Base-by-base conservation (phyloP, 2,797 vertebrate genomes). In the Ctenosaura bakeri region DNA sequence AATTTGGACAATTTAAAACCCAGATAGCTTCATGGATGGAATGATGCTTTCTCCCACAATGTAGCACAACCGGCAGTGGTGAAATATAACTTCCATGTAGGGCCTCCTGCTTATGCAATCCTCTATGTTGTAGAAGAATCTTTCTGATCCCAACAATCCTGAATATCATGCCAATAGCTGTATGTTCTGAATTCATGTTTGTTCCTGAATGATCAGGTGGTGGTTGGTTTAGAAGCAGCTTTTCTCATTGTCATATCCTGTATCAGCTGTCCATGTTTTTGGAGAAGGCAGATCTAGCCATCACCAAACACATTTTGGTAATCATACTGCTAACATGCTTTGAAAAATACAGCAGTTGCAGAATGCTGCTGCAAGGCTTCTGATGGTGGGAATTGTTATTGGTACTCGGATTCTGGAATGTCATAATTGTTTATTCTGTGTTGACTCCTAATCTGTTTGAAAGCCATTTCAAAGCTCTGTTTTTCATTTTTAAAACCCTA, bases 41-140 rank as follows among this genome's bases (percentile, higher is more conserved):
- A 85, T 0, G 0, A 77, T 84, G 46, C 52, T 1, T 93, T 92
- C 52, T 64, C 81, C 83, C 85, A 46, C 32, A 64, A 32, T 38
- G 26, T 46, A 46, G 80, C 64, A 87, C 32, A 88, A 54, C 82
- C 71, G 91, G 71, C 50, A 52, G 90, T 74, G 56, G 32, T n/a
- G 88, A 86, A 92, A 92, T 8, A 32, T 32, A 64, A 29, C 8
- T 85, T 69, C 86, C 83, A 91, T 10, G 86, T 92, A 81, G 56
- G 85, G 86, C 32, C 77, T 91, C 73, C 78, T 92, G 38, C n/a
- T 91, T 13, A 50, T 1, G 22, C 54, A 87, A 91, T 88, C 91
- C 85, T 92, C 73, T 18, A 74, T 1, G 42, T 74, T 87, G 29
- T 88, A 64, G 79, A 83, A 77, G 90, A 94, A 90, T 6, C 76